These are phyloP conservation scores for Diaprepes abbreviatus DNA, from an alignment of 2,888 invertebrate genomes.

Conservation along the genomic window DNA sequence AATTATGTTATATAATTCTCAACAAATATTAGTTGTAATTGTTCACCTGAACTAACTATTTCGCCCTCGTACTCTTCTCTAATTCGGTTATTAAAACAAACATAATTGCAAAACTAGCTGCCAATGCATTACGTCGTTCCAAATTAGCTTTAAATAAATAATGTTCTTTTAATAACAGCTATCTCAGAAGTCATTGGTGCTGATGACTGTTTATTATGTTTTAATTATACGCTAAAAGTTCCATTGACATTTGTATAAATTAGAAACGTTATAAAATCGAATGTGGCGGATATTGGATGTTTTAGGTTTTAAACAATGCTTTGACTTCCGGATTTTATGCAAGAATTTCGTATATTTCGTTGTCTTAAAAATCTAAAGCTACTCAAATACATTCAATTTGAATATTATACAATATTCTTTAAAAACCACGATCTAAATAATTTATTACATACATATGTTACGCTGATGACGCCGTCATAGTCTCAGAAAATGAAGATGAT, in stretches of 20 bases:
- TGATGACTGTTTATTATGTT: constrained; percentile 30
- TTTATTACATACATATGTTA: too few species aligned
- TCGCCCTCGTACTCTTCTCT: background rate
- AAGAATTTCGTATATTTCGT: background rate
- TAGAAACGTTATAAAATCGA: background rate
- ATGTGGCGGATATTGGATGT: constrained; percentile 10
- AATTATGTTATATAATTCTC: too few species aligned
- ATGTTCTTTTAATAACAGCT: constrained; percentile 28
- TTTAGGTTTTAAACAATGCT: background rate
- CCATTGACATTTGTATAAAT: constrained; percentile 15
- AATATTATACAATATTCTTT: too few species aligned
- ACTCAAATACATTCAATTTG: too few species aligned
- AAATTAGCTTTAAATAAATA: constrained; percentile 25
- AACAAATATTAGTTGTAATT: too few species aligned
- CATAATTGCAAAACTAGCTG: background rate
- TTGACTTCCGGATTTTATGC: constrained; percentile 4
- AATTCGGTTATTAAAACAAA: background rate
- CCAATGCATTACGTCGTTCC: constrained; percentile 1
- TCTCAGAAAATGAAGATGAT: too few species aligned
- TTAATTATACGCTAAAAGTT: constrained; percentile 21
- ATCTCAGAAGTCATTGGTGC: background rate
- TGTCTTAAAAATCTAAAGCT: background rate
- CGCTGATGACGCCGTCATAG: too few species aligned
- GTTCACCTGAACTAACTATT: too few species aligned
- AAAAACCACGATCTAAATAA: too few species aligned